Percentiles rank a stretch among this genome's conserved stretches.
Evolutionary conservation across 1,140 invertebrate genomes (phyloP).

Genomic region (Nymphalis io): DNA sequence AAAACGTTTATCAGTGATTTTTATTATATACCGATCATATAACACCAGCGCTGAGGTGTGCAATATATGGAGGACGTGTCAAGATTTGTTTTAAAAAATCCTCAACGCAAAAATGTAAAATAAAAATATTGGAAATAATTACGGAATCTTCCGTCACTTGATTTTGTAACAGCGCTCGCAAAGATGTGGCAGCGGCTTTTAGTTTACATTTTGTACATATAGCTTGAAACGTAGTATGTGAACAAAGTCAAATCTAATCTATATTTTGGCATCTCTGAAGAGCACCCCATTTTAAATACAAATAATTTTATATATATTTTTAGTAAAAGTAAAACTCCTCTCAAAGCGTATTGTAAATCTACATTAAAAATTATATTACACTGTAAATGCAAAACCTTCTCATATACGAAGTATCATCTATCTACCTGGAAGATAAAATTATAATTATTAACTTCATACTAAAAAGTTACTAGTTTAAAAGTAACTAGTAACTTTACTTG

Average conservation of each 20-base stretch:
- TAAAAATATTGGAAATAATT: no score
- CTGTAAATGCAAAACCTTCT: background rate
- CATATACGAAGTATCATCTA: conserved; percentile 1
- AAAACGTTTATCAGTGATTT: background rate
- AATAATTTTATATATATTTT: background rate
- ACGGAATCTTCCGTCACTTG: no score
- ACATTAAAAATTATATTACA: background rate
- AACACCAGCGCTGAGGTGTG: no score
- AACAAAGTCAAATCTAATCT: background rate
- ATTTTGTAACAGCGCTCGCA: no score
- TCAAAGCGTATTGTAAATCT: conserved; percentile 7
- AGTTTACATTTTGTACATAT: no score
- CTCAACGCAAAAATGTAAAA: no score
- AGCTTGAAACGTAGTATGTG: no score
- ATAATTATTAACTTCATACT: background rate
- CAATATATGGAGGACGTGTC: no score
- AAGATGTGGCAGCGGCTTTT: no score
- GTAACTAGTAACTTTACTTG: no score
- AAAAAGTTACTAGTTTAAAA: background rate
- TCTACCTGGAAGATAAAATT: background rate
- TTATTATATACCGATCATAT: no score
- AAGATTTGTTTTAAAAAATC: no score
- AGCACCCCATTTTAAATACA: background rate
- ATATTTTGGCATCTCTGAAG: conserved; percentile 5
- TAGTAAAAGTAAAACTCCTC: conserved; percentile 4